Base-by-base conservation (phyloP, 2,888 invertebrate genomes). In the Drosophila pseudotalamancana region DNA sequence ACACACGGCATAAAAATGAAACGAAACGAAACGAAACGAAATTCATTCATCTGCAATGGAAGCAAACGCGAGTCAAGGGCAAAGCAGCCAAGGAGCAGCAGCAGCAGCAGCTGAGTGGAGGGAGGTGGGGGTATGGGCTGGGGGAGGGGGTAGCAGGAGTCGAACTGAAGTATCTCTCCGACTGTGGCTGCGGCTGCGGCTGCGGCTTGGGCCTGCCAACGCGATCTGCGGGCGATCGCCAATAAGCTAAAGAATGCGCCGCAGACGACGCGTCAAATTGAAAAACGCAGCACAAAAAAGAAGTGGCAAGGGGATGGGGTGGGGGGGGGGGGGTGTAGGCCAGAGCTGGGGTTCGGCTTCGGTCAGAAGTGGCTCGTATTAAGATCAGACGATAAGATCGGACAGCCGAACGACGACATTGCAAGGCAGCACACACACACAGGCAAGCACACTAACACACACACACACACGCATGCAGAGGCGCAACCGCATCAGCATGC, bases 321-420 rank as follows among this genome's bases (percentile, higher is more conserved):
- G 23, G 5, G 25, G 18, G 31, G 12, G 6, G 27, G n/a, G 14
- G 14, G 4, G 1, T 6, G 14, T 8, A 12, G 31, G 12, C 31
- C 23, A 23, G 39, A 32, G 59, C 46, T 54, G 56, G 53, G 55
- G 29, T 12, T 18, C 60, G 63, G 59, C 60, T 60, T 68, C 63
- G 66, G 62, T 73, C 83, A 77, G 72, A 79, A 83, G 83, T 87
- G 83, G 79, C 83, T 87, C 75, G 87, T 88, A 89, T 88, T 87
- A 87, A 89, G 90, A 89, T 90, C 89, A 85, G 82, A 77, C 81
- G 90, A 89, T 90, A 90, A 90, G 89, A 90, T 90, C 86, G 89
- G 64, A 78, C 77, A 69, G 87, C 87, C 69, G 70, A 66, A 61
- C 43, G 71, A 72, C 64, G 73, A 72, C 68, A 65, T 67, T 67